phyloP scores from a whole-genome alignment of 1,140 invertebrate species.

The Anastrepha ludens region DNA sequence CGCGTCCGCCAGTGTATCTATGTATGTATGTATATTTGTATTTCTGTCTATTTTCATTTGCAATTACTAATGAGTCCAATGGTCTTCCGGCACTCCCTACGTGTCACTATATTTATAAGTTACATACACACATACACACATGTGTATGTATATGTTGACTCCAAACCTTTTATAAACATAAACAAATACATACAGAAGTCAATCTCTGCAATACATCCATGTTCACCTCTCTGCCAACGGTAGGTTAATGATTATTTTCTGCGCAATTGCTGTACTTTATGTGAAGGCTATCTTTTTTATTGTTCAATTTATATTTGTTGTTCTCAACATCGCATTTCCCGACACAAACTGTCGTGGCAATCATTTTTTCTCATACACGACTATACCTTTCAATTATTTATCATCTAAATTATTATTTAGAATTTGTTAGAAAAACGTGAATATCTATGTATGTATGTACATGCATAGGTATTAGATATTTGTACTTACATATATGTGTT shows the following conservation, averaged over 20 bases:
- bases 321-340: slow-evolving; percentile 22
- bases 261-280: slow-evolving; percentile 16
- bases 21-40: too few relatives aligned
- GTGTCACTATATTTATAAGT: not conserved
- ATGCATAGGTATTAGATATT: not conserved
- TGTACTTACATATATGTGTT: not conserved
- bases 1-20: too few relatives aligned
- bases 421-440: not conserved
- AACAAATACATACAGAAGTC: not conserved
- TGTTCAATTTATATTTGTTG: slow-evolving; percentile 15
- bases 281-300: not conserved
- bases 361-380: slow-evolving; percentile 11
- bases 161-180: not conserved
- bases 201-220: not conserved
- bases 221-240: not conserved
- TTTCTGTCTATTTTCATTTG: not conserved
- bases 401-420: not conserved
- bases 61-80: not conserved
- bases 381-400: slow-evolving; percentile 33
- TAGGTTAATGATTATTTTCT: not conserved
- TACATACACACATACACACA: too few relatives aligned
- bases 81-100: not conserved
- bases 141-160: not conserved
- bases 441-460: not conserved
- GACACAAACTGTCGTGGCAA: not conserved